phyloP scores from a whole-genome alignment of 2,113 vertebrate genomes.

The Psephotus haematonotus region DNA sequence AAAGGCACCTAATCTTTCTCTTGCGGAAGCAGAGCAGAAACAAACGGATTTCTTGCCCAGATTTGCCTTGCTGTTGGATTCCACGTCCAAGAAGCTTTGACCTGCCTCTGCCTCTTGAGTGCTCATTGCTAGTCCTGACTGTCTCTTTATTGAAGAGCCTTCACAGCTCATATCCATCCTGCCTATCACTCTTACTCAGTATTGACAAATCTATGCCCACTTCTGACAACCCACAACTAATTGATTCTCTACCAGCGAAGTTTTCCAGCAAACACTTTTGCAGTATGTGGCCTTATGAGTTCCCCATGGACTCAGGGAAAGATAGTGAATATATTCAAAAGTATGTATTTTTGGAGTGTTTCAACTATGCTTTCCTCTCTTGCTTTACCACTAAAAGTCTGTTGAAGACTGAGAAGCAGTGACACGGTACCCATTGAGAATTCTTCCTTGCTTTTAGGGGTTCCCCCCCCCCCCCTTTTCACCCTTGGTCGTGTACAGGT shows the following conservation, averaged over 20 bases:
- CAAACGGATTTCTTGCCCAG: not conserved
- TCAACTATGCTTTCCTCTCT: not conserved
- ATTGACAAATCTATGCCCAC: conserved; percentile 50
- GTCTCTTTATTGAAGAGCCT: conserved; percentile 49
- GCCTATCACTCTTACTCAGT: conserved; percentile 56
- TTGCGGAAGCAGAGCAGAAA: not conserved
- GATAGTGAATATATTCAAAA: not conserved
- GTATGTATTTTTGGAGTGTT: not conserved
- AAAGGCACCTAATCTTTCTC: not conserved
- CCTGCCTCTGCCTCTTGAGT: not conserved
- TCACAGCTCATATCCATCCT: conserved; percentile 57
- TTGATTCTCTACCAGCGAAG: conserved; percentile 34
- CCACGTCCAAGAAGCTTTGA: not conserved
- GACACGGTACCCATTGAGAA: fast-evolving
- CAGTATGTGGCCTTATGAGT: not conserved
- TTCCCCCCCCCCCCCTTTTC: fast-evolving
- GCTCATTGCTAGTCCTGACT: conserved; percentile 14
- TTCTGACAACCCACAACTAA: conserved; percentile 44
- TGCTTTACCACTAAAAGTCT: not conserved
- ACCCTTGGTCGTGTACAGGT: fast-evolving
- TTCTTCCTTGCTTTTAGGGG: not conserved
- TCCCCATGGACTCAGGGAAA: not conserved
- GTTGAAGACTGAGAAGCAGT: not conserved
- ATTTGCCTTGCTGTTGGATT: not conserved
- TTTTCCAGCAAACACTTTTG: conserved; percentile 22